Evolutionary conservation across 2,888 invertebrate genomes (phyloP).

Genomic region (Crepidodera aurea): DNA sequence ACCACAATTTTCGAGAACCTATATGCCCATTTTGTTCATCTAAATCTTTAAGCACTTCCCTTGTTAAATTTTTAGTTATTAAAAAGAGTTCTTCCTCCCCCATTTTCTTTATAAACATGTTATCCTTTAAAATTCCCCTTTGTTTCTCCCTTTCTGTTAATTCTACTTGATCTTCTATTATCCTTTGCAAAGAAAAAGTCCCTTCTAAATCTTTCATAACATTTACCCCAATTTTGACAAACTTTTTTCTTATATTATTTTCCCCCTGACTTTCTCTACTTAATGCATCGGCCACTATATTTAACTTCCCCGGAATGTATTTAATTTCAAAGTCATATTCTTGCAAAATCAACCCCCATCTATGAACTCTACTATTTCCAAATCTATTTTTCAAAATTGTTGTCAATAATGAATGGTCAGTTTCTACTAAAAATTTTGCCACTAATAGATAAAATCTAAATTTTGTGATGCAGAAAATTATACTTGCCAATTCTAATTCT

Average conservation of each 20-base stretch:
- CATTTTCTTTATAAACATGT: not conserved
- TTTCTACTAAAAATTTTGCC: constrained; percentile 17
- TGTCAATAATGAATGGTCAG: constrained; percentile 9
- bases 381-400: constrained; percentile 12
- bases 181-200: not conserved
- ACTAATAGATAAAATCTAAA: constrained; percentile 21
- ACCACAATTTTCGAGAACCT: not conserved
- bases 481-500: constrained; percentile 20
- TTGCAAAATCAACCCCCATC: constrained; percentile 14
- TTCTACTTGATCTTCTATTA: not conserved
- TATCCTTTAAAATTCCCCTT: not conserved
- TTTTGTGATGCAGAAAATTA: constrained; percentile 16
- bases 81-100: not conserved
- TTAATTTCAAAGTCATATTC: constrained; percentile 21
- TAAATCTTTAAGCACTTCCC: not conserved
- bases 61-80: not conserved
- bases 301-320: constrained; percentile 14
- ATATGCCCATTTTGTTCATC: not conserved
- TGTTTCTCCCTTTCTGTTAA: not conserved
- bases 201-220: not conserved
- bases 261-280: not conserved
- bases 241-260: not conserved
- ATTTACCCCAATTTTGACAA: not conserved
- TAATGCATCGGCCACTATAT: constrained; percentile 16
- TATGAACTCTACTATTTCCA: constrained; percentile 16